Base-by-base conservation (phyloP, 2,888 invertebrate genomes). In the Chymomyza amoena region DNA sequence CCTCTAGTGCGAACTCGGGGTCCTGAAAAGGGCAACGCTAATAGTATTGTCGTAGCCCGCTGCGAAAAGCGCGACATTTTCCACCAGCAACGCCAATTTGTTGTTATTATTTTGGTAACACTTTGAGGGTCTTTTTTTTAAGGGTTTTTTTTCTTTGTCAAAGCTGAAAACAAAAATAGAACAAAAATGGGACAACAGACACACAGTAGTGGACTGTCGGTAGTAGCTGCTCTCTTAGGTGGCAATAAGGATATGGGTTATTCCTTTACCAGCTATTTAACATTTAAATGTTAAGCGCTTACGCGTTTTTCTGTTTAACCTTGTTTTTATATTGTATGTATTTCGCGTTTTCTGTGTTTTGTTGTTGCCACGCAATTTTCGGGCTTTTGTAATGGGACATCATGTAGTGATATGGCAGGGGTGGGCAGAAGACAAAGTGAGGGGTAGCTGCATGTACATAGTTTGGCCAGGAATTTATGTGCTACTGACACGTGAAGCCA, bases 191-290 rank as follows among this genome's bases (percentile, higher is more conserved):
- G 9, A 25, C 57, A 57, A 57, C 57, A 25, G 25, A 25, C 10
- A 57, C 28, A 25, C 57, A 57, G 57, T 7, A 10, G n/a, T 51
- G 51, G 51, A 16, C 51, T 54, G 16, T 16, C 20, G 20, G 18
- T 54, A 54, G 39, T 45, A 13, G 3, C 13, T 45, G 10, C 39
- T 54, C 18, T 15, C n/a, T 73, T 79, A 69, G 72, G 69, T 69
- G 77, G 82, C 82, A 87, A 75, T 84, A 75, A 76, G 87, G 85
- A 87, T 84, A 77, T 80, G 74, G 86, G 76, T 88, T 88, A 81
- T 86, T 87, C 88, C 81, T 88, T 87, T 88, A 84, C 84, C 84
- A 84, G 84, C 86, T 84, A 80, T 87, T 87, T 87, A 88, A 88
- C 84, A 88, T 84, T 88, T 88, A 84, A 86, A 86, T 84, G 84